phyloP scores from a whole-genome alignment of 2,888 invertebrate species.

The Nipponacmea schrenckii region DNA sequence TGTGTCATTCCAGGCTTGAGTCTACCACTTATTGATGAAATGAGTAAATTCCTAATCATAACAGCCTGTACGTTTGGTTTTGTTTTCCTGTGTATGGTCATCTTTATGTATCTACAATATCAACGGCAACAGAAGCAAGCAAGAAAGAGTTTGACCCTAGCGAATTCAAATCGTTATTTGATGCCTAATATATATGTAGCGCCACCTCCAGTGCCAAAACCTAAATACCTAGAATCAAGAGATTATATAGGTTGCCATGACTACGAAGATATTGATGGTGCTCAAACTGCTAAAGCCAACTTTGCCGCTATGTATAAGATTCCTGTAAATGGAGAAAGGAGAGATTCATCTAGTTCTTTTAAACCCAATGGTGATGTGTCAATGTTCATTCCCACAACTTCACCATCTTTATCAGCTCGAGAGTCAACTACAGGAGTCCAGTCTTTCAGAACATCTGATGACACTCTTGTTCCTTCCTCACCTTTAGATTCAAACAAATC shows the following conservation, averaged over 20 bases:
- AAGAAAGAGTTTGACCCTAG: slow-evolving; percentile 29
- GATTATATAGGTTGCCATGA: slow-evolving; percentile 52
- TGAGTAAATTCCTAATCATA: slow-evolving; percentile 57
- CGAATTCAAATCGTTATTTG: slow-evolving; percentile 45
- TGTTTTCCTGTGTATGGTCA: slow-evolving; percentile 55
- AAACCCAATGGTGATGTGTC: slow-evolving; percentile 30
- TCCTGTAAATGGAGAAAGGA: slow-evolving; percentile 21
- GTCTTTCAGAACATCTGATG: slow-evolving; percentile 35
- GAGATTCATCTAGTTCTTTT: slow-evolving; percentile 38
- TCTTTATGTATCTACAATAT: slow-evolving; percentile 55
- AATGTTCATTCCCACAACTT: slow-evolving; percentile 31
- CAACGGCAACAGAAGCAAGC: slow-evolving; percentile 51
- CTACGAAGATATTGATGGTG: slow-evolving; percentile 50
- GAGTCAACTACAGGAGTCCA: slow-evolving; percentile 25
- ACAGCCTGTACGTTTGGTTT: slow-evolving; percentile 57
- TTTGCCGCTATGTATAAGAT: slow-evolving; percentile 36
- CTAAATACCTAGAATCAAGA: slow-evolving; percentile 36
- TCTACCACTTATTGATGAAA: slow-evolving; percentile 53
- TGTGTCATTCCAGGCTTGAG: slow-evolving; percentile 42
- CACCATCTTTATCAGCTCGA: slow-evolving; percentile 19
- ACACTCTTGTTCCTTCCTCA: slow-evolving; percentile 34
- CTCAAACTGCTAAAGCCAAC: slow-evolving; percentile 30
- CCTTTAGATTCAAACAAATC: slow-evolving; percentile 34
- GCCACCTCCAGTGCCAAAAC: slow-evolving; percentile 43
- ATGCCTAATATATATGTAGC: slow-evolving; percentile 51